Evolutionary conservation across 2,797 vertebrate genomes (phyloP).

Genomic region (Scolopax rusticola): DNA sequence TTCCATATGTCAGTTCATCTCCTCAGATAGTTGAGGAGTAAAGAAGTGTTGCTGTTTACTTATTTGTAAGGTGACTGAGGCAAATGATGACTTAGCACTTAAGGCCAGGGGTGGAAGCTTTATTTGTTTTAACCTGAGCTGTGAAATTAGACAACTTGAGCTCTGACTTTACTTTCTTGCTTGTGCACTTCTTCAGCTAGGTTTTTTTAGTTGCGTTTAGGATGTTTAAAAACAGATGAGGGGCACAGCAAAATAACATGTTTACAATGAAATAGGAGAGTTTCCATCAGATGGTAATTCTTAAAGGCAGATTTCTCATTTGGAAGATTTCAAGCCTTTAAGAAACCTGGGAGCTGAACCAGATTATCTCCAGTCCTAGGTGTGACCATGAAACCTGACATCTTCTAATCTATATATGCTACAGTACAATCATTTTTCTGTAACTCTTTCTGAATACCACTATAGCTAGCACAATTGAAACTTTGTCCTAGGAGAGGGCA

Average conservation of each 20-base stretch:
- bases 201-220: background rate
- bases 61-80: background rate
- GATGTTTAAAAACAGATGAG: background rate
- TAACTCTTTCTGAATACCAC: background rate
- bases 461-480: background rate
- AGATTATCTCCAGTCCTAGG: background rate
- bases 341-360: background rate
- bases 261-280: background rate
- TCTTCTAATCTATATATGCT: background rate
- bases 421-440: accelerated
- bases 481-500: background rate
- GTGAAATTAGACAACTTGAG: background rate
- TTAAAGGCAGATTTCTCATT: background rate
- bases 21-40: background rate
- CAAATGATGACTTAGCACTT: background rate
- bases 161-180: background rate
- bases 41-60: background rate
- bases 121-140: background rate
- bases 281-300: background rate
- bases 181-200: background rate
- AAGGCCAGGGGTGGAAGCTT: background rate
- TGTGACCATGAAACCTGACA: background rate
- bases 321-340: background rate
- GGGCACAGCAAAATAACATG: background rate
- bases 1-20: background rate